A percentile compares a stretch with the other conserved stretches of the same genome.
Evolutionary conservation across 2,888 invertebrate genomes (phyloP).

Genomic region (Argyresthia albistria): DNA sequence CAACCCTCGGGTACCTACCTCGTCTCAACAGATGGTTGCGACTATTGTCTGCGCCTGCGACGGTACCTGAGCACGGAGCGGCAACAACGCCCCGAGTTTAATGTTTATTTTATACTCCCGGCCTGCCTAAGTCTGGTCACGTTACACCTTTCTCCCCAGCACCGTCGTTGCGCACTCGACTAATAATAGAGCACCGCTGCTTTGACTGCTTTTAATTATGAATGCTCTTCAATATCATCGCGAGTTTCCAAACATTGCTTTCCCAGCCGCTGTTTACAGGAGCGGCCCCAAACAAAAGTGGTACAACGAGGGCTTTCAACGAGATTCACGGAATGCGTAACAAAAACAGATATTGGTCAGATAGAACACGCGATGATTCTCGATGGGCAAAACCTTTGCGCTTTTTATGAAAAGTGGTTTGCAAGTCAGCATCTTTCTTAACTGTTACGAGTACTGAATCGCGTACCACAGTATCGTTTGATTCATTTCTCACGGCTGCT

Average conservation of each 20-base stretch:
- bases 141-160: constrained; percentile 1
- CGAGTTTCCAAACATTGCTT: constrained; percentile 20
- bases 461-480: no score
- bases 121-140: constrained; percentile 5
- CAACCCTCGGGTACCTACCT: constrained; percentile 31
- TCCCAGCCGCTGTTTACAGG: constrained; percentile 23
- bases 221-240: constrained; percentile 19
- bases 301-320: constrained; percentile 38
- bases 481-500: no score
- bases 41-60: constrained; percentile 34
- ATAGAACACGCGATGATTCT: constrained; percentile 21
- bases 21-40: constrained; percentile 39
- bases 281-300: constrained; percentile 14
- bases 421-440: no score
- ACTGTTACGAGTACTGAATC: no score
- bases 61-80: constrained; percentile 26
- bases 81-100: constrained; percentile 37
- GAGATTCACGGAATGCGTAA: constrained; percentile 37
- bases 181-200: constrained; percentile 13
- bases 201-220: constrained; percentile 33
- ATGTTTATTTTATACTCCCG: constrained; percentile 25
- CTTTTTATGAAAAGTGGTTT: no score
- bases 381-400: no score
- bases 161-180: constrained; percentile 4
- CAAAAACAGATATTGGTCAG: constrained; percentile 42